Evolutionary conservation across 2,113 vertebrate species (phyloP).

Genomic region (Actenoides lindsayi): DNA sequence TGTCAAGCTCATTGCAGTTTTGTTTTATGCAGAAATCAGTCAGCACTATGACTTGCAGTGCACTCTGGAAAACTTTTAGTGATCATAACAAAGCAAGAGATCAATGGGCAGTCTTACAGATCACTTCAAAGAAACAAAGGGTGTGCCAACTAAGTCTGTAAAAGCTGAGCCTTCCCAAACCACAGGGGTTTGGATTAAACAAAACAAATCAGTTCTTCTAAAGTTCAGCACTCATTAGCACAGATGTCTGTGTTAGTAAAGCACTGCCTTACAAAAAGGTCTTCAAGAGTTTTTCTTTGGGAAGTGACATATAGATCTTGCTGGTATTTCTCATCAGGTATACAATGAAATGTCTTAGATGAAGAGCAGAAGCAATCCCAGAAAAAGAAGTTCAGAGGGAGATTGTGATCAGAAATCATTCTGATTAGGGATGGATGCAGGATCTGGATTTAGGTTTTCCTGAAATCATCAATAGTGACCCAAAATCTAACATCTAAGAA

Average conservation of each 20-base stretch:
- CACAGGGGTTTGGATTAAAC: background rate
- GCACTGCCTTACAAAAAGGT: background rate
- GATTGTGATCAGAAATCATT: background rate
- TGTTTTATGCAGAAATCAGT: slow-evolving; percentile 35
- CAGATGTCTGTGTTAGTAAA: background rate
- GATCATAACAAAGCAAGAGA: slow-evolving; percentile 2
- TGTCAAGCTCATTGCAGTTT: background rate
- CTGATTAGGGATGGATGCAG: background rate
- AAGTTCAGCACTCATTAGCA: slow-evolving; percentile 3
- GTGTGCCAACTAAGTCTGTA: background rate
- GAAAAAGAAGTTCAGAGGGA: background rate
- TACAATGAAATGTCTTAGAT: background rate
- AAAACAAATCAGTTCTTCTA: background rate
- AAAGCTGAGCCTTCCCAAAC: background rate
- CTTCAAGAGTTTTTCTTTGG: background rate
- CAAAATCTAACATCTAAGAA: background rate
- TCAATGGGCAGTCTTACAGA: background rate
- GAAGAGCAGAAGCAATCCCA: background rate
- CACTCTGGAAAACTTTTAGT: background rate
- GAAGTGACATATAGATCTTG: background rate
- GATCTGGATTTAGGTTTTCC: background rate
- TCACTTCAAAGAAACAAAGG: background rate
- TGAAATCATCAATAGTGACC: background rate
- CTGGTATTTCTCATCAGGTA: background rate
- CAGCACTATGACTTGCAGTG: background rate